Conservation (phyloP, 2,797 vertebrate species). For the Eulemur coronatus region DNA sequence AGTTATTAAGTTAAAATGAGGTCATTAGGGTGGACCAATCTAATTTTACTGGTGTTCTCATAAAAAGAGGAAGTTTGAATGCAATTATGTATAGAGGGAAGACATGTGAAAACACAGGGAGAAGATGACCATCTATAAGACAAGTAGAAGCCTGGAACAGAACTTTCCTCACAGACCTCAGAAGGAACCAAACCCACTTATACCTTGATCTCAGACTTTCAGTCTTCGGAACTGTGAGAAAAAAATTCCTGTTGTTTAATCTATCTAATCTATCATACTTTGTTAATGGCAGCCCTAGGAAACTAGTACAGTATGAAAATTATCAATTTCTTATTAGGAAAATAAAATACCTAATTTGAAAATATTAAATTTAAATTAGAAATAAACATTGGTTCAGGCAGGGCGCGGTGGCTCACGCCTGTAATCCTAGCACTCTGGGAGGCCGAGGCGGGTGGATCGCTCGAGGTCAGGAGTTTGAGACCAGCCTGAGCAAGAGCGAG, state of each 20-base stretch:
- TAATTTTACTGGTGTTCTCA: not conserved
- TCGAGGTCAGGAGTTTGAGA: no score
- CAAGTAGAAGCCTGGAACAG: not conserved
- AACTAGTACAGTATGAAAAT: not conserved
- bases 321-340: slow-evolving; percentile 7
- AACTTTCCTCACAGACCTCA: not conserved
- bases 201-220: not conserved
- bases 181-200: not conserved
- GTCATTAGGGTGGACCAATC: not conserved
- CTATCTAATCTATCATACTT: not conserved
- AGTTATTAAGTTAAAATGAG: not conserved
- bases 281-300: not conserved
- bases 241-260: not conserved
- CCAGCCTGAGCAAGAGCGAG: no score
- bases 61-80: not conserved
- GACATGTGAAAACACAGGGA: accelerated
- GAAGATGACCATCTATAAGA: not conserved
- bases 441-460: no score
- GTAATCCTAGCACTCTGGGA: no score
- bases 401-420: no score
- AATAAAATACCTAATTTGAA: slow-evolving; percentile 3
- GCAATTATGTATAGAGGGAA: not conserved
- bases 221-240: not conserved
- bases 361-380: slow-evolving; percentile 26
- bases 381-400: no score